phyloP scores from a whole-genome alignment of 2,113 vertebrate species.

The Sakesphorus luctuosus region DNA sequence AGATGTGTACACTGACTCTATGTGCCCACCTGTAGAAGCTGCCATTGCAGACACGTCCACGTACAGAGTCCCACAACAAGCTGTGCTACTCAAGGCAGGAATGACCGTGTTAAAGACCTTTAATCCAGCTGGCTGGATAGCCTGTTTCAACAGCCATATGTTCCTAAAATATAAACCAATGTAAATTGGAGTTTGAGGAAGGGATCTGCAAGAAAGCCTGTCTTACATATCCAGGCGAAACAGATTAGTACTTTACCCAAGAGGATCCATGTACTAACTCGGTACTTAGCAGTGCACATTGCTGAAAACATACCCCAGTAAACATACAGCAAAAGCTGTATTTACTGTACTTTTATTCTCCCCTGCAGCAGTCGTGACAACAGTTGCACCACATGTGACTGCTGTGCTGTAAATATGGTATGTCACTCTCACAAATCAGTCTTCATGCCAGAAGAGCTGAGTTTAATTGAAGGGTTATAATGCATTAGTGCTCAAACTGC shows the following conservation, averaged over 20 bases:
- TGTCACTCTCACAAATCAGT: background rate
- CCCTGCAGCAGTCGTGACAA: background rate
- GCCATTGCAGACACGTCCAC: background rate
- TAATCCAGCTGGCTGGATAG: background rate
- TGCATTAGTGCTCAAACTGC: background rate
- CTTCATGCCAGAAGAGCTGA: background rate
- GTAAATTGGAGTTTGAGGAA: background rate
- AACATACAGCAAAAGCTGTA: background rate
- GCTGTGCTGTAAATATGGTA: background rate
- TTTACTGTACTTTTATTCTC: background rate
- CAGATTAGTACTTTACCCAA: background rate
- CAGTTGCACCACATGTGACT: background rate
- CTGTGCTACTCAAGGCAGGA: background rate
- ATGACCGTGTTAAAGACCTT: background rate
- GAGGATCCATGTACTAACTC: background rate
- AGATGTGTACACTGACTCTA: background rate
- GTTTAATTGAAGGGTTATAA: background rate
- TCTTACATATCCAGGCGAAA: background rate
- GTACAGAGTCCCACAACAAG: background rate
- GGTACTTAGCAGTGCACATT: background rate
- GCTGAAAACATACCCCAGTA: background rate
- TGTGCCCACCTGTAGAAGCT: background rate
- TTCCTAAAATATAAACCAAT: background rate
- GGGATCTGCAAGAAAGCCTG: background rate
- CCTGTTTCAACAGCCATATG: background rate